phyloP scores from a whole-genome alignment of 92 coral and sea anemone genomes.

The Porites rus region DNA sequence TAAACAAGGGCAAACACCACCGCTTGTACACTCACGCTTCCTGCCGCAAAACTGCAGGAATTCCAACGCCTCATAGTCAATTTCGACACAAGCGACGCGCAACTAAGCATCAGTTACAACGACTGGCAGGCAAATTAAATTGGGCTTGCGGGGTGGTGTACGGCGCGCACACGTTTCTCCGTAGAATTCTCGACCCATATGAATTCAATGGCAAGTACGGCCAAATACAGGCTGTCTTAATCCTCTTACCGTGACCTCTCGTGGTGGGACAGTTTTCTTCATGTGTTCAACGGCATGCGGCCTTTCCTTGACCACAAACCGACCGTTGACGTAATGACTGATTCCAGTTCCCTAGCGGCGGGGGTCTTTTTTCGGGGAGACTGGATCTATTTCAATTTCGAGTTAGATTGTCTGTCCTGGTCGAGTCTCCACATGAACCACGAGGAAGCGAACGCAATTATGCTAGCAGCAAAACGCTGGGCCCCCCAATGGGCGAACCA shows the following conservation, averaged over 20 bases:
- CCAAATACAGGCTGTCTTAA: neutral
- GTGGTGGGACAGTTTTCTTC: slow-evolving; percentile 39
- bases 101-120: no score
- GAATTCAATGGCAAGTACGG: slow-evolving; percentile 17
- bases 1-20: no score
- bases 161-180: slow-evolving; percentile 45
- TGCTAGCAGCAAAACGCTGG: neutral
- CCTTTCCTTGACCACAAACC: slow-evolving; percentile 16
- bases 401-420: slow-evolving; percentile 11
- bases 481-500: neutral
- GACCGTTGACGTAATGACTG: slow-evolving; percentile 23
- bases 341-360: slow-evolving; percentile 25
- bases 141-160: slow-evolving; percentile 43
- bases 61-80: no score
- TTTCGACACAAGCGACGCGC: no score
- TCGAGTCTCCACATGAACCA: slow-evolving; percentile 23
- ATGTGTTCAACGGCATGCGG: slow-evolving; percentile 22
- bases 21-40: no score
- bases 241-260: slow-evolving; percentile 14
- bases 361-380: slow-evolving; percentile 43
- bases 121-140: no score
- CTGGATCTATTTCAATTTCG: slow-evolving; percentile 34
- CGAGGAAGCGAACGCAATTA: slow-evolving; percentile 32
- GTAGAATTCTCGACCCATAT: slow-evolving; percentile 35
- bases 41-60: no score